Evolutionary conservation across 2,113 vertebrate genomes (phyloP), one percentile per base, ranked within the genome.

Genomic region (Dipodomys merriami): DNA sequence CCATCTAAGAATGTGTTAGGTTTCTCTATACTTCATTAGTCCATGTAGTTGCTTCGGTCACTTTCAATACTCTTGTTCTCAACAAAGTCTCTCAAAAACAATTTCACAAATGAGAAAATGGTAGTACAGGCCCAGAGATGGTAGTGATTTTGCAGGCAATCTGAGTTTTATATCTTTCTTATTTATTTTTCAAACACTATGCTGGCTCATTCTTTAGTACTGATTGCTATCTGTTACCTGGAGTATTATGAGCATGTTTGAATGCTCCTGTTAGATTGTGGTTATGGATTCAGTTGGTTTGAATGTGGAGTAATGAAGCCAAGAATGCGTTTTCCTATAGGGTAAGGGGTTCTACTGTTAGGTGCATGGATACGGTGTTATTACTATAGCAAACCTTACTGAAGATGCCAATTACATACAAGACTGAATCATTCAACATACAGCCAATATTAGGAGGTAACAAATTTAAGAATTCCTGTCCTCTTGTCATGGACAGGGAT

Each of bases 51-150:
- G 44, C 74, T 82, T 78, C 89, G 69, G 69, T 92, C 33, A 79
- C 30, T 87, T 87, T 83, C 73, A 93, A 82, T 7, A 68, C 20
- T 67, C 68, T 71, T 33, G 80, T 67, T 79, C 60, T 73, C 65
- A 88, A 92, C 29, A 65, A 89, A 33, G 53, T 86, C 23, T 91
- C 76, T 83, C 67, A 83, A 72, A 93, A 67, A 82, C 27, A 49
- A 79, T 30, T 81, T 92, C n/a, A 72, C 35, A 92, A 81, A 71
- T 83, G 23, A 91, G 76, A 79, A 95, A 92, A 88, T 18, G 64
- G 49, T 60, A 72, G 25, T 57, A 57, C 15, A 18, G 53, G 53
- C 53, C 53, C 53, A 57, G 53, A 57, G 53, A 57, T 57, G 53
- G 53, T 19, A 49, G 10, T 22, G 62, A 80, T 53, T 82, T 76